These are phyloP conservation scores for Littorina saxatilis DNA, from an alignment of 1,140 invertebrate species.

Conservation along the genomic window DNA sequence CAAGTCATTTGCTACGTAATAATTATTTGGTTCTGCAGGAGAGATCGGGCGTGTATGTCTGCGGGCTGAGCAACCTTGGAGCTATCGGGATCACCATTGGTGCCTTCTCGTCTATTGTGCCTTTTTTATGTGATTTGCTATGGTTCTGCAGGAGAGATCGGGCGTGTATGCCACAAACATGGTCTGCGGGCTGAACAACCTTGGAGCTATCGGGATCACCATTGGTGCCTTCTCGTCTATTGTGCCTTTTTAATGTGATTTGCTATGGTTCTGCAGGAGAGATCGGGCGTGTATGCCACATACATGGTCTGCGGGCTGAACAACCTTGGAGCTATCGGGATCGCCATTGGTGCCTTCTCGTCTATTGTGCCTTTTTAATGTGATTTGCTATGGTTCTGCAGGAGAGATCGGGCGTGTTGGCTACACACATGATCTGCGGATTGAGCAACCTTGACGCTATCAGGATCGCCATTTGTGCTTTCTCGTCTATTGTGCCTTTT, in stretches of 20 bases:
- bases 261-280: neutral
- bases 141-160: constrained; percentile 1
- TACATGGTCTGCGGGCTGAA: constrained; percentile 90
- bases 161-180: neutral
- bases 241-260: too few relatives aligned
- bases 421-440: constrained; percentile 95
- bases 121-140: too few relatives aligned
- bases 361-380: neutral
- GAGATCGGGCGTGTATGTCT: constrained; percentile 88
- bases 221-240: too few relatives aligned
- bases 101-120: constrained; percentile 86
- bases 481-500: constrained; percentile 87
- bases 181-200: too few relatives aligned
- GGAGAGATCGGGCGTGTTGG: constrained; percentile 86
- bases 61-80: constrained; percentile 95
- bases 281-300: neutral
- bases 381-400: constrained; percentile 61
- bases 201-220: too few relatives aligned
- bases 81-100: constrained; percentile 94
- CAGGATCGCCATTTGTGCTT: constrained; percentile 89
- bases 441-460: constrained; percentile 95
- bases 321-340: constrained; percentile 93
- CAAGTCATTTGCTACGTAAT: too few relatives aligned
- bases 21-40: constrained; percentile 79
- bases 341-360: constrained; percentile 87